Evolutionary conservation across 2,113 vertebrate genomes (phyloP).

Genomic region (Acanthochromis polyacanthus): DNA sequence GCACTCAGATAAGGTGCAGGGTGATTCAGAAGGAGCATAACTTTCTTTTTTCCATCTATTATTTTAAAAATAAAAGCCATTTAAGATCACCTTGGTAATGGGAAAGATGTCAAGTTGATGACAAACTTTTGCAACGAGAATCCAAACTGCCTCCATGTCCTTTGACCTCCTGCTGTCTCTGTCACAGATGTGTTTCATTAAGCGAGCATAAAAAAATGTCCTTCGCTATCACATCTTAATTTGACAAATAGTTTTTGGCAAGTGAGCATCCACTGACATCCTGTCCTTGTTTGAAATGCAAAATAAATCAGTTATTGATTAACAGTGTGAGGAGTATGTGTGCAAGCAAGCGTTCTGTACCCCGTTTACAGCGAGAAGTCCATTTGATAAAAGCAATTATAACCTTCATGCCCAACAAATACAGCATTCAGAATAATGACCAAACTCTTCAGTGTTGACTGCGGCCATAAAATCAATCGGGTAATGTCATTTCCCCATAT

Average conservation of each 20-base stretch:
- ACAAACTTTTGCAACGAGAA: constrained; percentile 1
- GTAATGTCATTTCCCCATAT: constrained; percentile 44
- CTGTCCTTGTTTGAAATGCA: constrained; percentile 64
- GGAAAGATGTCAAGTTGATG: background rate
- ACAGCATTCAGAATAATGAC: constrained; percentile 44
- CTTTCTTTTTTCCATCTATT: background rate
- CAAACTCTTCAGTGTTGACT: constrained; percentile 49
- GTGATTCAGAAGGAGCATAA: background rate
- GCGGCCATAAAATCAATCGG: constrained; percentile 50
- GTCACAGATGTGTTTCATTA: constrained; percentile 23
- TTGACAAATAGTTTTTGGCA: constrained; percentile 52
- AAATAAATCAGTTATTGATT: constrained; percentile 65
- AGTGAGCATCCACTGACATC: constrained; percentile 45
- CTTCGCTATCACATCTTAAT: constrained; percentile 39
- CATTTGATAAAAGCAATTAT: constrained; percentile 56
- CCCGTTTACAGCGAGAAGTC: constrained; percentile 30
- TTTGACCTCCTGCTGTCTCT: constrained; percentile 21
- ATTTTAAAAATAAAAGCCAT: too few species aligned
- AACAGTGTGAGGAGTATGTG: constrained; percentile 36
- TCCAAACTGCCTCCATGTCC: background rate
- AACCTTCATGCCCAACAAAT: constrained; percentile 52
- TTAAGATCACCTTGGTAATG: background rate
- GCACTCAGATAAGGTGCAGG: background rate
- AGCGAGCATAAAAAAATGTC: constrained; percentile 2
- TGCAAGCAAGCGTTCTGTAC: constrained; percentile 18